Conservation (phyloP, 2,888 invertebrate species). For the Rosalia funebris region DNA sequence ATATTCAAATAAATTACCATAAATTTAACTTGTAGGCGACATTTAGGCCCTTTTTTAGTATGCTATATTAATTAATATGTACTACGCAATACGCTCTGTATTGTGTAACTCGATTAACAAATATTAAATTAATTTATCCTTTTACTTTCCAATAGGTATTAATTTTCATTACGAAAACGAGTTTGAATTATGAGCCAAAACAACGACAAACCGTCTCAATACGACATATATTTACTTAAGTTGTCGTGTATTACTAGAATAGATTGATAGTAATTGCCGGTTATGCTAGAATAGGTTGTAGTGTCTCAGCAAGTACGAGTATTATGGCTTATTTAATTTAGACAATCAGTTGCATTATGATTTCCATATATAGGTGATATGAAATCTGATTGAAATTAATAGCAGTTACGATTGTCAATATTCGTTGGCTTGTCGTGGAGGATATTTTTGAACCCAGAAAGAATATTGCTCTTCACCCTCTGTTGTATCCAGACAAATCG, state of each 20-base stretch:
- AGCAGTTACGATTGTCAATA: no score
- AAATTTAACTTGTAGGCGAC: background rate
- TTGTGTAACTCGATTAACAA: constrained; percentile 6
- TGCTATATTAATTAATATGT: background rate
- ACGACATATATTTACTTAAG: no score
- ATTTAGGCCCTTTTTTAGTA: constrained; percentile 13
- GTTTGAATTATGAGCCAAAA: background rate
- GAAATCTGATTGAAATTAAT: constrained; percentile 4
- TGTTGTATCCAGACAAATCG: no score
- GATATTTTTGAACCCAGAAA: no score
- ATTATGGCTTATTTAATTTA: no score
- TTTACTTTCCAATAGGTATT: constrained; percentile 19
- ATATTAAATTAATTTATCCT: constrained; percentile 7
- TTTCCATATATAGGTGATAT: constrained; percentile 14
- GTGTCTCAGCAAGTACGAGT: no score
- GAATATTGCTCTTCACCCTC: no score
- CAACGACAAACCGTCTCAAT: no score
- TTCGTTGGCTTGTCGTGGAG: background rate
- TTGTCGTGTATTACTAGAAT: no score
- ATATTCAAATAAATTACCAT: background rate
- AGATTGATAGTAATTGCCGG: no score
- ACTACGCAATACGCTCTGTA: background rate
- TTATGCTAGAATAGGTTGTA: no score
- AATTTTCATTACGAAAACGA: constrained; percentile 3
- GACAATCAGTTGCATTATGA: constrained; percentile 10